These are phyloP conservation scores for Atta colombica DNA, from an alignment of 1,140 invertebrate species.

Conservation along the genomic window DNA sequence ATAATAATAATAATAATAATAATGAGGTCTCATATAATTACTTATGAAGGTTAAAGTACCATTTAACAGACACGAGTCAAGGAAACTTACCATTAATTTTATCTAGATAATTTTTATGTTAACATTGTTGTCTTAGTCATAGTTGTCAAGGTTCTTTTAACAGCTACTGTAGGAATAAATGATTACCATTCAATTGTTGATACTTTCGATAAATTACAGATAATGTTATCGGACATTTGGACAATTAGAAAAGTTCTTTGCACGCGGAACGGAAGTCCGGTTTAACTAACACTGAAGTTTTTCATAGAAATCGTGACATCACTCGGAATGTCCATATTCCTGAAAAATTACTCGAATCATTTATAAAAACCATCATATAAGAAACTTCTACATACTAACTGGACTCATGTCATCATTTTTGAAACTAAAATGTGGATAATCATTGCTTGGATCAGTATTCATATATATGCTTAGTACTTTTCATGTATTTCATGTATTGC, in stretches of 20 bases:
- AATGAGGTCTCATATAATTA: not conserved
- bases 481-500: too few relatives aligned
- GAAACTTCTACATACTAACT: too few relatives aligned
- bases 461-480: too few relatives aligned
- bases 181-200: not conserved
- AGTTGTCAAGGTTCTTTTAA: slow-evolving; percentile 14
- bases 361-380: not conserved
- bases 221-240: not conserved
- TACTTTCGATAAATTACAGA: not conserved
- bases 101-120: slow-evolving; percentile 2
- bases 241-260: not conserved
- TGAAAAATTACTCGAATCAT: slow-evolving; percentile 18
- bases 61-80: not conserved
- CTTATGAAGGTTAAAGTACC: not conserved
- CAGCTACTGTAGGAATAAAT: not conserved
- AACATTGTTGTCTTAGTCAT: slow-evolving; percentile 10
- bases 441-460: too few relatives aligned
- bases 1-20: not conserved
- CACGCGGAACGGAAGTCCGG: not conserved
- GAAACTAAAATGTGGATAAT: too few relatives aligned
- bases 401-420: too few relatives aligned
- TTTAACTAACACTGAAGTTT: not conserved
- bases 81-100: slow-evolving; percentile 19
- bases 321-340: slow-evolving; percentile 15
- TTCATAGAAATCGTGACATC: slow-evolving; percentile 42